These are phyloP conservation scores for Parazoanthus darwini DNA, from an alignment of 92 coral and sea anemone species.

Conservation along the genomic window DNA sequence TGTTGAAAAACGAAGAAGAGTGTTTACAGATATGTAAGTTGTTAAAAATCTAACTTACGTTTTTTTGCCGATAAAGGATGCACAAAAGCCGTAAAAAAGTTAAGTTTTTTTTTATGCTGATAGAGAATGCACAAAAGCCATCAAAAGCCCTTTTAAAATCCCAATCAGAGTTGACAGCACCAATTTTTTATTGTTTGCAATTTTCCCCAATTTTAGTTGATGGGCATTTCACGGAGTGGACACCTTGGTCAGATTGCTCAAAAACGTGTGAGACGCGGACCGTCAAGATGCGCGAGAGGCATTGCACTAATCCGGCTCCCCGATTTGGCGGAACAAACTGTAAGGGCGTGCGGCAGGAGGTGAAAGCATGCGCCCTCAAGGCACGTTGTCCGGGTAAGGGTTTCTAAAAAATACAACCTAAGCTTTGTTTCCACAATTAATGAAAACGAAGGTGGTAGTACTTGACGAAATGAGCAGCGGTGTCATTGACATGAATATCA, in stretches of 20 bases:
- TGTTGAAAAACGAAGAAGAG: too few species aligned
- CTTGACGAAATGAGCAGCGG: background rate
- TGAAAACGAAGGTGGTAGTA: background rate
- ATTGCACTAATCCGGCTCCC: slow-evolving; percentile 58
- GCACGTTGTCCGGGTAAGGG: slow-evolving; percentile 25
- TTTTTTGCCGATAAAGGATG: too few species aligned
- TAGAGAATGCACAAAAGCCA: too few species aligned
- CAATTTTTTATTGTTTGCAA: background rate
- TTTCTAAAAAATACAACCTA: background rate
- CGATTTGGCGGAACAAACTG: slow-evolving; percentile 54
- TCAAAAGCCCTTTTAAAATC: background rate
- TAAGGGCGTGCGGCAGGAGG: slow-evolving; percentile 47
- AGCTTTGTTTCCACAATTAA: background rate
- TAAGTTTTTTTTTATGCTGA: too few species aligned
- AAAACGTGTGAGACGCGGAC: slow-evolving; percentile 47
- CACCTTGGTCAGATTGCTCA: slow-evolving; percentile 58
- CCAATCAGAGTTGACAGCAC: too few species aligned
- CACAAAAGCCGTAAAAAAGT: too few species aligned
- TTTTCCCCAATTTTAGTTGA: slow-evolving; percentile 15
- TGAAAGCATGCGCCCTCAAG: slow-evolving; percentile 29
- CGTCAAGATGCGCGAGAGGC: slow-evolving; percentile 51
- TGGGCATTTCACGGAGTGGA: slow-evolving; percentile 58
- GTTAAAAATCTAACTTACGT: too few species aligned
- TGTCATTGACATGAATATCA: background rate
- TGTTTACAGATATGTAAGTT: too few species aligned